These are phyloP conservation scores for Ferrisia virgata DNA, from an alignment of 2,888 invertebrate genomes.

Conservation along the genomic window DNA sequence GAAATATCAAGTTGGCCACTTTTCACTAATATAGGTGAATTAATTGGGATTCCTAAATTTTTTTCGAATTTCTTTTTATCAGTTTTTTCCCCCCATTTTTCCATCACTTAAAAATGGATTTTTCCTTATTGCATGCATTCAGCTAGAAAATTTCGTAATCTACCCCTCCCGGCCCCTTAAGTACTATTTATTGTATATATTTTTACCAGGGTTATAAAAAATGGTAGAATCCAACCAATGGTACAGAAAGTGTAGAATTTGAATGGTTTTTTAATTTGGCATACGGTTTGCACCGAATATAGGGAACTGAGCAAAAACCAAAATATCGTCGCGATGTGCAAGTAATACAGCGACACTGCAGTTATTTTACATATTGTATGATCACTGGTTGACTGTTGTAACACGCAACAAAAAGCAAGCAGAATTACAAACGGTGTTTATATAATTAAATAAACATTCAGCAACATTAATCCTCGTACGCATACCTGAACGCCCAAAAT, in stretches of 20 bases:
- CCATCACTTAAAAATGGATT: too few relatives aligned
- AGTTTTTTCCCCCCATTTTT: too few relatives aligned
- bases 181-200: too few relatives aligned
- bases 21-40: too few relatives aligned
- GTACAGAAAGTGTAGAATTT: conserved; percentile 57
- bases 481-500: conserved; percentile 66
- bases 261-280: conserved; percentile 54
- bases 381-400: conserved; percentile 62
- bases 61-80: too few relatives aligned
- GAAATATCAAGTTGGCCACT: too few relatives aligned
- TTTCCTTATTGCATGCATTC: too few relatives aligned
- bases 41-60: conserved; percentile 46
- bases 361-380: conserved; percentile 65
- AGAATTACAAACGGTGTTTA: not conserved
- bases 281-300: conserved; percentile 61
- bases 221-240: conserved; percentile 63
- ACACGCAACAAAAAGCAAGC: not conserved
- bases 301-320: conserved; percentile 69
- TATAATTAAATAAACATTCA: conserved; percentile 15
- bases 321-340: conserved; percentile 66
- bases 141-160: too few relatives aligned
- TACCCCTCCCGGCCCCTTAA: too few relatives aligned
- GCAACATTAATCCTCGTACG: conserved; percentile 4
- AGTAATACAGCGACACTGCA: conserved; percentile 66
- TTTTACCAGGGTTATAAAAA: conserved; percentile 65